These are phyloP conservation scores for Amblyopsis rosae DNA, from an alignment of 2,113 vertebrate species.

Conservation along the genomic window DNA sequence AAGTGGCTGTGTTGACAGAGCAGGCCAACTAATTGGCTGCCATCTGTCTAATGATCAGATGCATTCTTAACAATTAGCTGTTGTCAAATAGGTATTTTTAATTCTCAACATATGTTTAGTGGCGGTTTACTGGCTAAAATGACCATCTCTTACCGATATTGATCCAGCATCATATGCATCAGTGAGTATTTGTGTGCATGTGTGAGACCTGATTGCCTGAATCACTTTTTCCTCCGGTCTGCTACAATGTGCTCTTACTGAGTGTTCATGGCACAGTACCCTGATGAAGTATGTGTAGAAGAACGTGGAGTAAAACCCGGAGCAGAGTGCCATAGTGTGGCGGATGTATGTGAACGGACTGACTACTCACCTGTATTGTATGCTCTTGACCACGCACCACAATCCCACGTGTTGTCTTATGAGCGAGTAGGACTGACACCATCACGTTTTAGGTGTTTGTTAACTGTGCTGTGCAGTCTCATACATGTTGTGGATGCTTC, in stretches of 20 bases:
- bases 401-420: too few species aligned
- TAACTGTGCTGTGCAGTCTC: too few species aligned
- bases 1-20: not conserved
- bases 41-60: not conserved
- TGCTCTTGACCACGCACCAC: too few species aligned
- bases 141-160: not conserved
- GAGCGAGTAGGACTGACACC: too few species aligned
- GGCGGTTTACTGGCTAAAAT: not conserved
- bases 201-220: conserved; percentile 49
- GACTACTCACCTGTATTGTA: too few species aligned
- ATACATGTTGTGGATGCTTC: too few species aligned
- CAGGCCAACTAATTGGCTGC: not conserved
- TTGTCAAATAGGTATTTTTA: too few species aligned
- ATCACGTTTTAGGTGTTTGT: too few species aligned
- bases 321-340: conserved; percentile 20
- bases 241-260: conserved; percentile 68
- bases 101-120: too few species aligned
- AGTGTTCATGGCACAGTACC: conserved; percentile 56
- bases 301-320: conserved; percentile 50
- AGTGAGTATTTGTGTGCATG: not conserved
- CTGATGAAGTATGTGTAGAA: conserved; percentile 53
- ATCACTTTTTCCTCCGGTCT: conserved; percentile 63
- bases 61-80: too few species aligned
- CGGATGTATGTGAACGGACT: too few species aligned
- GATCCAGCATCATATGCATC: not conserved